phyloP scores from a whole-genome alignment of 1,140 invertebrate genomes.

The Heliconius nattereri region DNA sequence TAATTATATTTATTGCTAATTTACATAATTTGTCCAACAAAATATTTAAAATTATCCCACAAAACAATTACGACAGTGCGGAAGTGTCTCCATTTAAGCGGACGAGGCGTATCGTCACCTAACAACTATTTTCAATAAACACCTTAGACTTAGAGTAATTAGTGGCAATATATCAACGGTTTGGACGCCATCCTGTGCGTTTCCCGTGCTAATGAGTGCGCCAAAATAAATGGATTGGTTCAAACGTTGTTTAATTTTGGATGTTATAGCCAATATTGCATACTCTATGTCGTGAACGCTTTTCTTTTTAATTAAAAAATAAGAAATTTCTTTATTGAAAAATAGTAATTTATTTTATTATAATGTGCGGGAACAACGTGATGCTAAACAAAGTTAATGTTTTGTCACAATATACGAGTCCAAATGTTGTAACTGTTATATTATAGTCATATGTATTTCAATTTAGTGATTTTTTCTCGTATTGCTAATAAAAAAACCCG shows the following conservation, averaged over 20 bases:
- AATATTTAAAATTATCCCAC: background rate
- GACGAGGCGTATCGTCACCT: slow-evolving; percentile 69
- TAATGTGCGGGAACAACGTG: too few relatives aligned
- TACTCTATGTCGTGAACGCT: background rate
- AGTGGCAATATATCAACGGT: slow-evolving; percentile 77
- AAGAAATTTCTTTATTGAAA: background rate
- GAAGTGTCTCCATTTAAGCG: slow-evolving; percentile 57
- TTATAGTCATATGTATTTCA: too few relatives aligned
- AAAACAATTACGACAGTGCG: slow-evolving; percentile 36
- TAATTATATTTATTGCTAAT: too few relatives aligned
- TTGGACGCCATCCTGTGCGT: slow-evolving; percentile 64
- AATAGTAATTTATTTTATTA: too few relatives aligned
- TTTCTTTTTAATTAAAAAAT: background rate
- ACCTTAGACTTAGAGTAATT: slow-evolving; percentile 75
- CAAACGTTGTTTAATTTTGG: background rate
- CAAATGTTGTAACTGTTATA: too few relatives aligned
- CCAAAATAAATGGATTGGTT: slow-evolving; percentile 54
- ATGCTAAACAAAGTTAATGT: too few relatives aligned
- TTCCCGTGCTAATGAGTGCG: slow-evolving; percentile 68
- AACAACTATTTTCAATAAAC: slow-evolving; percentile 77
- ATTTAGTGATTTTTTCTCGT: too few relatives aligned
- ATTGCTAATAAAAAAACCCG: too few relatives aligned
- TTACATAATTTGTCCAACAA: background rate
- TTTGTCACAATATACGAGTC: too few relatives aligned
- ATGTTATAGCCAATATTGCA: background rate